Evolutionary conservation across 2,888 invertebrate genomes (phyloP).

Genomic region (Chymomyza procnemis): DNA sequence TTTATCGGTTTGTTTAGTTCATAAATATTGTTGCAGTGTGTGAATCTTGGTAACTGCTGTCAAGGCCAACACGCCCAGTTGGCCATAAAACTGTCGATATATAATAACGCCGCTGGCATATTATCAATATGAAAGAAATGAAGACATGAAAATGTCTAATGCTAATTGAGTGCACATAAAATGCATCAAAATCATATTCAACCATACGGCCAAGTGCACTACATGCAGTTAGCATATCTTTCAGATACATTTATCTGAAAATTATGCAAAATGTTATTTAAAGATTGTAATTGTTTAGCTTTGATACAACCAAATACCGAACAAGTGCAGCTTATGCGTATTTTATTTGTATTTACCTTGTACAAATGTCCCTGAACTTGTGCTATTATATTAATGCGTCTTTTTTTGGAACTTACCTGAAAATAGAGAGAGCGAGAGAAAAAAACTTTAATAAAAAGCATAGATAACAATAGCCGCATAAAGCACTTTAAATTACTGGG

Average conservation of each 20-base stretch:
- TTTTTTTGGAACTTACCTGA: background rate
- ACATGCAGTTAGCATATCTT: background rate
- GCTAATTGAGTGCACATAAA: background rate
- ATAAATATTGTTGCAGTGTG: background rate
- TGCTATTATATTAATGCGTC: background rate
- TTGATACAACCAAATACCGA: background rate
- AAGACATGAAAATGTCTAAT: conserved; percentile 10
- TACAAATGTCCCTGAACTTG: background rate
- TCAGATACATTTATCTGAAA: background rate
- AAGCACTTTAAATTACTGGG: background rate
- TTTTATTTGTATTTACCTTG: background rate
- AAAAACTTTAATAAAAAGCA: background rate
- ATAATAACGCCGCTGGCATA: conserved; percentile 7
- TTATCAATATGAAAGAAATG: conserved; percentile 12
- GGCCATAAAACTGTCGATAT: background rate
- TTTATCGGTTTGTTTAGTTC: background rate
- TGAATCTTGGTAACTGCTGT: conserved; percentile 21
- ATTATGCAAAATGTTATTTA: background rate
- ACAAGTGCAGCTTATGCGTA: background rate
- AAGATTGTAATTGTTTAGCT: background rate
- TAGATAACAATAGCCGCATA: background rate
- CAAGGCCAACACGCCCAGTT: conserved; percentile 37
- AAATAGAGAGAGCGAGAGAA: background rate
- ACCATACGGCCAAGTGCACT: too few species aligned
- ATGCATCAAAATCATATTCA: background rate